Conservation (phyloP, 1,140 invertebrate species). For the Pemphigus obesinymphae region DNA sequence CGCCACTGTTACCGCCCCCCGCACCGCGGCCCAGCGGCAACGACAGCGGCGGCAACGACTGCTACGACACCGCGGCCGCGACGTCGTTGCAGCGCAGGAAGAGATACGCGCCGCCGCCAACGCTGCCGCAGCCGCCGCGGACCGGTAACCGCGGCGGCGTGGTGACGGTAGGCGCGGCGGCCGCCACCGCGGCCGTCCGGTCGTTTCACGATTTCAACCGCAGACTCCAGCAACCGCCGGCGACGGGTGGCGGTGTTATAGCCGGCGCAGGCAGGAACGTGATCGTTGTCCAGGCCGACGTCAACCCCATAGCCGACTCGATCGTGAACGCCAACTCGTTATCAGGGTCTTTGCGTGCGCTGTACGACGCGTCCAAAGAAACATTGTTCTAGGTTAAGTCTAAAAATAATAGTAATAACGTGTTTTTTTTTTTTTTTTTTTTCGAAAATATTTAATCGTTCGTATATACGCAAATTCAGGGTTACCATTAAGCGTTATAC, state of each 20-base stretch:
- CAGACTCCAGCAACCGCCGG: neutral
- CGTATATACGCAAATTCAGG: neutral
- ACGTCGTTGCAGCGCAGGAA: neutral
- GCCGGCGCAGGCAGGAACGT: constrained; percentile 20
- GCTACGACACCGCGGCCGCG: neutral
- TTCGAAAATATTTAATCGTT: neutral
- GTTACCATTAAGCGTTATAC: neutral
- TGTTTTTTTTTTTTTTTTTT: neutral
- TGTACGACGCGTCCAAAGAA: constrained; percentile 35
- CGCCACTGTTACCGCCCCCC: neutral
- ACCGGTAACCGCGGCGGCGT: neutral
- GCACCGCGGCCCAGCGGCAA: neutral
- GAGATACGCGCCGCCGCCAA: neutral
- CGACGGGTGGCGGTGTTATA: neutral
- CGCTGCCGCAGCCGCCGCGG: neutral
- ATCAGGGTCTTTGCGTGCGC: constrained; percentile 35
- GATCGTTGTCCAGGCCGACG: constrained; percentile 25
- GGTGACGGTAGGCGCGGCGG: neutral
- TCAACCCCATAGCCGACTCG: constrained; percentile 19
- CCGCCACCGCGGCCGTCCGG: neutral
- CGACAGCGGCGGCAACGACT: neutral
- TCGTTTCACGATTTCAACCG: constrained; percentile 1
- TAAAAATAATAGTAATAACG: neutral
- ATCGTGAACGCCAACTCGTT: constrained; percentile 32
- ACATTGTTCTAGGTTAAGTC: constrained; percentile 30